phyloP scores from a whole-genome alignment of 2,113 vertebrate species.

The Gasterosteus nipponicus region DNA sequence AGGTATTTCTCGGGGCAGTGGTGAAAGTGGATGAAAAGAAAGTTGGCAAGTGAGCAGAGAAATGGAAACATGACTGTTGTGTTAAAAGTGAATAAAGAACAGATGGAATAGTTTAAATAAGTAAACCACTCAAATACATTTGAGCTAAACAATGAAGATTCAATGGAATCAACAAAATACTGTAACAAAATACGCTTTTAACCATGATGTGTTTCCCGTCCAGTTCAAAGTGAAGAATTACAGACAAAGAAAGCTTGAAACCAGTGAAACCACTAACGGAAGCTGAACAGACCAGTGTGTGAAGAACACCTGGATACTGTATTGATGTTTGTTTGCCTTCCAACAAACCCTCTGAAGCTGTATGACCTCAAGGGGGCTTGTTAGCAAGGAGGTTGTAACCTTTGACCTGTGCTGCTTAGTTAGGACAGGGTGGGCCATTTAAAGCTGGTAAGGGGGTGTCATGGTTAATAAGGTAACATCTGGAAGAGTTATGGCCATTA shows the following conservation, averaged over 20 bases:
- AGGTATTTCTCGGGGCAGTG: too few species aligned
- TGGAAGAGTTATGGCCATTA: constrained; percentile 78
- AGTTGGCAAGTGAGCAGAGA: not conserved
- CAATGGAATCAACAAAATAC: not conserved
- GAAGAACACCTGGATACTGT: constrained; percentile 71
- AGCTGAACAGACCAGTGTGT: constrained; percentile 15
- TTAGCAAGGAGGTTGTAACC: constrained; percentile 71
- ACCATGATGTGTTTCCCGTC: not conserved
- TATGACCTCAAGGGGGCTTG: constrained; percentile 68
- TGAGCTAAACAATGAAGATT: not conserved
- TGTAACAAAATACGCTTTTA: not conserved
- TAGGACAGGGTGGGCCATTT: constrained; percentile 76
- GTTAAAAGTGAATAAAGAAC: not conserved
- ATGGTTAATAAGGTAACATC: constrained; percentile 79
- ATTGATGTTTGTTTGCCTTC: constrained; percentile 47
- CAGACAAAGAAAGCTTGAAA: not conserved
- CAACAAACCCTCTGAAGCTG: constrained; percentile 60
- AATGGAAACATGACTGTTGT: not conserved
- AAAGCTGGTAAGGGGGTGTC: constrained; percentile 65
- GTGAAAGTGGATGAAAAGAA: not conserved
- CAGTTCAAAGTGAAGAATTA: not conserved
- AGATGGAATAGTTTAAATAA: not conserved
- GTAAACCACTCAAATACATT: not conserved
- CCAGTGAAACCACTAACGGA: constrained; percentile 4
- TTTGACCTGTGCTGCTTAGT: constrained; percentile 74